These are phyloP conservation scores for Pygoscelis antarcticus DNA, from an alignment of 2,113 vertebrate genomes.

Conservation along the genomic window DNA sequence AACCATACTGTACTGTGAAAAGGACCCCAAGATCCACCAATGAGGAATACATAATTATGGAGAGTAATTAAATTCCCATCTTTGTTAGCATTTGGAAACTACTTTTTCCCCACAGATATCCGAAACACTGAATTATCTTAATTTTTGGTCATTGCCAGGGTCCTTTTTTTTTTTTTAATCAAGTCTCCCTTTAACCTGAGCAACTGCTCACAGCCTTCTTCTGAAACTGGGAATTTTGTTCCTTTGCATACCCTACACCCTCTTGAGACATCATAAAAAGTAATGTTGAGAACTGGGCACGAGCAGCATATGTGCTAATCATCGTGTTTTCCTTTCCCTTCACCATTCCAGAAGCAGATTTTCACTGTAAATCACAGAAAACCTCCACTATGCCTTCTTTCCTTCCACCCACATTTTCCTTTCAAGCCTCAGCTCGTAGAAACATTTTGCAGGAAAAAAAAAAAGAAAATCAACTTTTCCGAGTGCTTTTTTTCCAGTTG, in stretches of 20 bases:
- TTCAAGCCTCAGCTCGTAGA: conserved; percentile 38
- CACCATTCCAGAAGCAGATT: background rate
- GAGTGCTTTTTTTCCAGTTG: background rate
- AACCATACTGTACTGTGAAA: background rate
- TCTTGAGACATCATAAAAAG: background rate
- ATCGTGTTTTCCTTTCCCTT: background rate
- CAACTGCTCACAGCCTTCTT: background rate
- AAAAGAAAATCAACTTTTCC: background rate
- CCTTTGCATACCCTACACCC: background rate
- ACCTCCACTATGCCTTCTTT: background rate
- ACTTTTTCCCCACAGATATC: background rate
- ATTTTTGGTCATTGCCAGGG: background rate
- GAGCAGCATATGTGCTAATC: background rate
- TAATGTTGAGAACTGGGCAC: background rate
- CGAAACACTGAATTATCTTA: background rate
- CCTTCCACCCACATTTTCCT: conserved; percentile 27
- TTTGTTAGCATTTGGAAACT: background rate
- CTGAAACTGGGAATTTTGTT: background rate
- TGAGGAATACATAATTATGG: conserved; percentile 24
- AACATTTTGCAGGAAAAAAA: background rate
- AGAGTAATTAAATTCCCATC: conserved; percentile 53
- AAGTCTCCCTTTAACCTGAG: background rate
- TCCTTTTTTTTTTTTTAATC: too few relatives aligned
- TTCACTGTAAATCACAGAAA: background rate
- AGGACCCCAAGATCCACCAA: background rate